Base-by-base conservation (phyloP, 2,888 invertebrate species). In the Dorcus hopei region DNA sequence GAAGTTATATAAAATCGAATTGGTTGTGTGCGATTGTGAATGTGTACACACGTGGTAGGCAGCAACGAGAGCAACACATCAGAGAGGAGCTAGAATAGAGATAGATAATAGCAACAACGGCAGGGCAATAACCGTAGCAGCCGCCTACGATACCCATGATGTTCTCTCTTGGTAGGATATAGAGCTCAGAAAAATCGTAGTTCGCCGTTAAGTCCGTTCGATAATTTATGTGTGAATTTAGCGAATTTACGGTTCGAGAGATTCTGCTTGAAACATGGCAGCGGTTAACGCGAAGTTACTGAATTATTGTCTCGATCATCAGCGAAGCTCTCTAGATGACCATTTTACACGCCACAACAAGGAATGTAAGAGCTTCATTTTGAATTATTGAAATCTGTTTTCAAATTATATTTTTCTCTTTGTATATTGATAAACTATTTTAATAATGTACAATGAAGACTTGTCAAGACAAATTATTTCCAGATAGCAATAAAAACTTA, bases 61-160 rank as follows among this genome's bases (percentile, higher is more conserved):
- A 33, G 26, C 26, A 45, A 45, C 19, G 23, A 45, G 45, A 19
- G 11, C 45, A 45, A 45, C 6, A 45, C 11, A 19, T 16, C 45
- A 7, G 45, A 45, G 45, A 45, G 45, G 14, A 45, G 45, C 45
- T 19, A 16, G 16, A 49, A 52, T 57, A 59, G 59, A 59, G 59
- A 56, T 59, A 59, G 59, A 56, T 59, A 56, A 59, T 45, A 45
- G 45, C 45, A 45, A 11, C 6, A 7, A 33, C 45, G 59, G 59
- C 61, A 63, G 64, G 64, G 64, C 66, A 66, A 66, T 66, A 66
- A 66, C 66, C 66, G 66, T 66, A 66, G 63, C 66, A 66, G 58
- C 61, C 66, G 61, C 64, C 65, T 64, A 65, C 64, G 59, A 62
- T 58, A 57, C 59, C 54, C 57, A 56, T 55, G 52, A 57, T 57